phyloP scores from a whole-genome alignment of 2,888 invertebrate species.

The Stenodera caucasica region DNA sequence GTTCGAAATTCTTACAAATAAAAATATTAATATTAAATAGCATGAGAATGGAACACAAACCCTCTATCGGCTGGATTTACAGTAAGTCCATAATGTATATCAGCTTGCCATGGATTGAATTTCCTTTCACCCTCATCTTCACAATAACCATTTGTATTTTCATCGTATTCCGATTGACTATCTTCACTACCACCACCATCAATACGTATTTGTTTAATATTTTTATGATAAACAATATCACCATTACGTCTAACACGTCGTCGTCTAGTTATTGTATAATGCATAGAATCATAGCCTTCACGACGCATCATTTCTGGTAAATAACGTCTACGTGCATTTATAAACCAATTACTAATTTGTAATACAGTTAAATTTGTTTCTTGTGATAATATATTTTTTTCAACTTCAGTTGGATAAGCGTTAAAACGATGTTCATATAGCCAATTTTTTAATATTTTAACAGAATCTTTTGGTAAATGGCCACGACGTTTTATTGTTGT shows the following conservation, averaged over 20 bases:
- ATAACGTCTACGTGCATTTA: constrained; percentile 88
- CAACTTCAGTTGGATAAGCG: constrained; percentile 91
- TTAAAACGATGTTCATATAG: constrained; percentile 55
- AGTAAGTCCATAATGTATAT: constrained; percentile 54
- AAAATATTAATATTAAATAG: too few relatives aligned
- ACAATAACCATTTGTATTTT: constrained; percentile 40
- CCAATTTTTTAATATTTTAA: constrained; percentile 54
- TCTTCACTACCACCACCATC: constrained; percentile 45
- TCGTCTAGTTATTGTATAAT: neutral
- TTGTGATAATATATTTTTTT: constrained; percentile 85
- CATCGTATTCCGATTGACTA: constrained; percentile 47
- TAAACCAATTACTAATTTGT: constrained; percentile 93
- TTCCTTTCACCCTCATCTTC: constrained; percentile 42
- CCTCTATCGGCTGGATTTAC: constrained; percentile 50
- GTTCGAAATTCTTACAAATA: too few relatives aligned
- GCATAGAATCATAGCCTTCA: too few relatives aligned
- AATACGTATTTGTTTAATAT: constrained; percentile 44
- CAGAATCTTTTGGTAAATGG: constrained; percentile 53
- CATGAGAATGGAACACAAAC: too few relatives aligned
- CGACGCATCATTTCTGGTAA: constrained; percentile 92
- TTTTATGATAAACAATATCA: constrained; percentile 40
- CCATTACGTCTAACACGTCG: constrained; percentile 32
- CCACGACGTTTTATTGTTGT: constrained; percentile 49
- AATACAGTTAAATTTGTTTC: constrained; percentile 79
- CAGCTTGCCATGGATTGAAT: constrained; percentile 55